phyloP scores from a whole-genome alignment of 1,140 invertebrate species.

The Drosophila teissieri region DNA sequence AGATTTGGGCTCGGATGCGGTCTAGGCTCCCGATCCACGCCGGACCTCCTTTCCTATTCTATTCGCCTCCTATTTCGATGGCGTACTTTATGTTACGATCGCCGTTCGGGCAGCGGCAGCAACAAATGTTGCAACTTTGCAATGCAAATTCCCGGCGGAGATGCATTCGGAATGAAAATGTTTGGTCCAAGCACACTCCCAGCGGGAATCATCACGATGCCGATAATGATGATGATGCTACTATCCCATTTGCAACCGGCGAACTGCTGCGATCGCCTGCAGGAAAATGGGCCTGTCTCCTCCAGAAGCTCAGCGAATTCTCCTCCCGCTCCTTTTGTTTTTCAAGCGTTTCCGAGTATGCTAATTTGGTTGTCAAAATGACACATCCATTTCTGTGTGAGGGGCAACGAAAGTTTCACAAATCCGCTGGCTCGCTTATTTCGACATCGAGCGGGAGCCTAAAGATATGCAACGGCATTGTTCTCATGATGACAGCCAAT shows the following conservation, averaged over 20 bases:
- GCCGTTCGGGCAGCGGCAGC: conserved; percentile 38
- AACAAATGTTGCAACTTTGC: conserved; percentile 52
- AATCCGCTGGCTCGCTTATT: neutral
- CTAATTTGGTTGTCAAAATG: conserved; percentile 74
- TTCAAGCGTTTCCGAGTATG: conserved; percentile 45
- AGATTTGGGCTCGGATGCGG: conserved; percentile 8
- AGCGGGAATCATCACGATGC: conserved; percentile 40
- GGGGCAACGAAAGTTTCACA: neutral
- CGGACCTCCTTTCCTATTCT: conserved; percentile 20
- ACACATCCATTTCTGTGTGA: conserved; percentile 61
- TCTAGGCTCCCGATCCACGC: neutral
- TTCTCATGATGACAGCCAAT: conserved; percentile 9
- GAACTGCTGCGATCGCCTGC: conserved; percentile 41
- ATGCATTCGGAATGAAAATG: conserved; percentile 61
- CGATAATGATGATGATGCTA: neutral
- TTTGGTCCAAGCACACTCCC: conserved; percentile 37
- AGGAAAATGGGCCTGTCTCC: conserved; percentile 62
- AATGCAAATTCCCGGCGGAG: conserved; percentile 58
- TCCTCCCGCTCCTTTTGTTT: conserved; percentile 1
- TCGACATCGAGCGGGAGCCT: conserved; percentile 2
- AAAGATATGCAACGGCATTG: conserved; percentile 38
- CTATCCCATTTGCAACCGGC: conserved; percentile 3
- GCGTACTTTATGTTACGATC: conserved; percentile 77
- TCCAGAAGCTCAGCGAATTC: neutral
- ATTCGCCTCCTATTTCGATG: conserved; percentile 62